Base-by-base conservation (phyloP, 2,113 vertebrate genomes). In the Rhinogobius similis region DNA sequence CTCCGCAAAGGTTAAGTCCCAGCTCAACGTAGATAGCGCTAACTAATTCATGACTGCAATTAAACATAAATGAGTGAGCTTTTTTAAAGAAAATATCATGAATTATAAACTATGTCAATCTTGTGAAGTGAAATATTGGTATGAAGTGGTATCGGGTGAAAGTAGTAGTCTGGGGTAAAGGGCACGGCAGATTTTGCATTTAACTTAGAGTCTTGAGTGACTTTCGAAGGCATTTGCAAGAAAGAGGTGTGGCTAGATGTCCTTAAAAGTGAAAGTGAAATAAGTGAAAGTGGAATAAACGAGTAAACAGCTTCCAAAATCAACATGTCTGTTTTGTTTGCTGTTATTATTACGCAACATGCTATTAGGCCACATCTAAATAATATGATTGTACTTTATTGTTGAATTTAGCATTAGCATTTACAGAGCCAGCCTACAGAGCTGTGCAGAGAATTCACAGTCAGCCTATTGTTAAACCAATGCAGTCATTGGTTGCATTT, bases 1-100 rank as follows among this genome's bases (percentile, higher is more conserved):
- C 72, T 77, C 73, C 52, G 74, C 65, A 70, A 76, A 84, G 82
- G 82, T 90, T 77, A 83, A 78, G 23, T 70, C 78, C 65, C 27
- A 73, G 70, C 83, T 86, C 65, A 76, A 12, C 41, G 66, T 74
- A 52, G 68, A 79, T 71, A 38, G 39, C 23, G 75, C 68, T 88
- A 13, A 85, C 83, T 87, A 74, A 84, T 83, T 68, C 61, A 82
- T 69, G 62, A 61, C 62, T 62, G 56, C 46, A 10, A 63, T 87
- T 36, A 87, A 84, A 86, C 69, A 86, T 84, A 53, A 52, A 88
- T 77, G 72, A 62, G 63, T 4, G 32, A 12, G 44, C 65, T 36
- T 64, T 75, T 72, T 43, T 11, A 65, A 75, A 68, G 63, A 85
- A 81, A 75, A 83, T 67, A 80, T 38, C 43, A 72, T 83, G 70